phyloP scores from a whole-genome alignment of 1,140 invertebrate genomes.

The Drosophila obscura region DNA sequence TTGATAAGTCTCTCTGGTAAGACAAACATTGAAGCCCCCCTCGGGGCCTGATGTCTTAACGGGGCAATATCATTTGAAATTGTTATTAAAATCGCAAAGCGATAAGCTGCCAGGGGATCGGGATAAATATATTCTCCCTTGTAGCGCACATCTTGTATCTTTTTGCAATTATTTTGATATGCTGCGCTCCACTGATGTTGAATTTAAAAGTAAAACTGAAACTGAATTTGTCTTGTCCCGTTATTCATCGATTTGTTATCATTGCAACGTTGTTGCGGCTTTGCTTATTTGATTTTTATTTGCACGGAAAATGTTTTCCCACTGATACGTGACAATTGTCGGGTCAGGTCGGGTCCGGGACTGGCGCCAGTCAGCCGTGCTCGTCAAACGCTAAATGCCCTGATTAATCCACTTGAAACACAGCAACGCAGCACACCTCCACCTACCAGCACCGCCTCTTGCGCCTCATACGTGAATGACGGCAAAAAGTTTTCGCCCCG shows the following conservation, averaged over 20 bases:
- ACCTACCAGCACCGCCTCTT: not conserved
- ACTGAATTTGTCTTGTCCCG: not conserved
- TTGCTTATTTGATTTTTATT: slow-evolving; percentile 34
- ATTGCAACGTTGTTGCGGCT: slow-evolving; percentile 27
- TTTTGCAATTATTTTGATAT: slow-evolving; percentile 67
- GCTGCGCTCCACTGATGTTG: slow-evolving; percentile 26
- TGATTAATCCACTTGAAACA: slow-evolving; percentile 59
- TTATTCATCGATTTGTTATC: slow-evolving; percentile 23
- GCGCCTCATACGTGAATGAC: slow-evolving; percentile 22
- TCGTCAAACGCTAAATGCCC: slow-evolving; percentile 54
- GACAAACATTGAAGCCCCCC: slow-evolving; percentile 21
- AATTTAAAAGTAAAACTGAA: slow-evolving; percentile 5
- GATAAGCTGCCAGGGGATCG: slow-evolving; percentile 41
- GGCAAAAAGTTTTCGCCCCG: slow-evolving; percentile 26
- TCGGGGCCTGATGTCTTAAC: slow-evolving; percentile 1
- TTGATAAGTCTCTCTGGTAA: slow-evolving; percentile 51
- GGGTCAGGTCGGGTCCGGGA: slow-evolving; percentile 1
- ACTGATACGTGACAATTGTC: slow-evolving; percentile 45
- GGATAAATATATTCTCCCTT: not conserved
- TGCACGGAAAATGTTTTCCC: slow-evolving; percentile 29
- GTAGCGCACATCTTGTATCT: not conserved
- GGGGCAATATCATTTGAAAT: slow-evolving; percentile 68
- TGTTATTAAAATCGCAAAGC: slow-evolving; percentile 77
- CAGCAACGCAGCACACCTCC: not conserved
- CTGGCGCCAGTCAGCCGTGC: slow-evolving; percentile 31